Conservation (phyloP, 1,140 invertebrate genomes). For the Conopomorpha cramerella region DNA sequence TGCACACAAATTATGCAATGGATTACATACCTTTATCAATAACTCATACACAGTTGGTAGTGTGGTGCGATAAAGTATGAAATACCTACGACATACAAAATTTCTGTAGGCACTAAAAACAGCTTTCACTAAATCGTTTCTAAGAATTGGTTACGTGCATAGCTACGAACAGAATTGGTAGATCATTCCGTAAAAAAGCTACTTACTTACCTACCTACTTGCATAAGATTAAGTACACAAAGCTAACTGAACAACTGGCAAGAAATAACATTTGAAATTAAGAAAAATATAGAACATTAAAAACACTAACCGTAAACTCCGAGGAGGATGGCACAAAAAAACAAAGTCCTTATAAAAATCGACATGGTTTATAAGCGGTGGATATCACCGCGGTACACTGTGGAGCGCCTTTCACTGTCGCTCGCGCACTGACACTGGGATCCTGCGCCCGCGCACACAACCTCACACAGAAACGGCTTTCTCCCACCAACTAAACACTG, state of each 20-base stretch:
- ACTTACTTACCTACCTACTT: too few relatives aligned
- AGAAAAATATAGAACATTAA: constrained; percentile 6
- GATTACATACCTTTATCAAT: too few relatives aligned
- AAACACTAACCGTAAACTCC: constrained; percentile 32
- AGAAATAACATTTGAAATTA: too few relatives aligned
- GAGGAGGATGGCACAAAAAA: constrained; percentile 39
- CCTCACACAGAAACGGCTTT: constrained; percentile 6
- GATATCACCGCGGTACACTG: too few relatives aligned
- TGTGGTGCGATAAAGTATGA: too few relatives aligned
- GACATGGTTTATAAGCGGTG: too few relatives aligned
- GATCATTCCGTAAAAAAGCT: too few relatives aligned
- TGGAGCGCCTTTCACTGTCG: constrained; percentile 51
- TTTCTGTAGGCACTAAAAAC: constrained; percentile 11
- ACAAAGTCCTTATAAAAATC: too few relatives aligned
- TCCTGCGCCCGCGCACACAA: constrained; percentile 6
- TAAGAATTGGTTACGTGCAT: constrained; percentile 38
- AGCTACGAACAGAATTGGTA: constrained; percentile 22
- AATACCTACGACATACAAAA: too few relatives aligned
- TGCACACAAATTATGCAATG: too few relatives aligned
- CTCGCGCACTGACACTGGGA: constrained; percentile 28
- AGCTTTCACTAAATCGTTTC: constrained; percentile 36
- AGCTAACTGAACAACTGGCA: too few relatives aligned
- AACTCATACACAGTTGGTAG: too few relatives aligned
- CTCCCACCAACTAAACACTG: neutral
- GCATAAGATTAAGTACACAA: constrained; percentile 34